These are phyloP conservation scores for Stigmatopora nigra DNA, from an alignment of 2,113 vertebrate species.

Conservation along the genomic window DNA sequence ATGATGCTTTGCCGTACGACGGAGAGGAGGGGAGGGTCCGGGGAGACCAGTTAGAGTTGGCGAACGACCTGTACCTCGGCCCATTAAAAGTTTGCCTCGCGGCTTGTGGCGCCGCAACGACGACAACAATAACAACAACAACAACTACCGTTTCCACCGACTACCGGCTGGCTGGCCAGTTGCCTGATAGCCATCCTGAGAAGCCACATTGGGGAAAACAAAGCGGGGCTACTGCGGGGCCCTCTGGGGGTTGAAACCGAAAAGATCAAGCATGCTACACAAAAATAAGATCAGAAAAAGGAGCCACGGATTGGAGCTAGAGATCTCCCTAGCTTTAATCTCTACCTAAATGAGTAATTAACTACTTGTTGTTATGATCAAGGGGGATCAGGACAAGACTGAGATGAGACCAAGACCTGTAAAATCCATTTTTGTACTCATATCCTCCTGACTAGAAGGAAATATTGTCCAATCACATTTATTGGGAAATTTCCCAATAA, in stretches of 20 bases:
- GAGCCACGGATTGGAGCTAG: not conserved
- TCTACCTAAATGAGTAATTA: not conserved
- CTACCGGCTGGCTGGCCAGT: not conserved
- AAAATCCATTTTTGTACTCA: too few relatives aligned
- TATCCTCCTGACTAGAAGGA: too few relatives aligned
- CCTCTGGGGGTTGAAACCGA: not conserved
- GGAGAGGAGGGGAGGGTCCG: not conserved
- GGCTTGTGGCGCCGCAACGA: not conserved
- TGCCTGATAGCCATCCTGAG: not conserved
- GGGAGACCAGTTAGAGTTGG: conserved; percentile 4
- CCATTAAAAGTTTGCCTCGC: conserved; percentile 9
- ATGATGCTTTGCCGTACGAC: conserved; percentile 1
- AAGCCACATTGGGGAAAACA: conserved; percentile 4
- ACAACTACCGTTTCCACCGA: not conserved
- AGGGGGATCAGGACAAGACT: too few relatives aligned
- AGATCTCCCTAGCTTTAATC: not conserved
- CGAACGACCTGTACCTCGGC: conserved; percentile 3
- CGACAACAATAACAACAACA: not conserved
- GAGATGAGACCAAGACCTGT: too few relatives aligned
- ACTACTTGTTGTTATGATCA: too few relatives aligned
- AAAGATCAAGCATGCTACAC: not conserved
- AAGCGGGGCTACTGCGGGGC: not conserved
- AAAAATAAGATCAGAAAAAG: not conserved
- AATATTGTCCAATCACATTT: too few relatives aligned
- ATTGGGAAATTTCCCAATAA: too few relatives aligned